phyloP scores from a whole-genome alignment of 2,797 vertebrate species.

The Columba guinea region DNA sequence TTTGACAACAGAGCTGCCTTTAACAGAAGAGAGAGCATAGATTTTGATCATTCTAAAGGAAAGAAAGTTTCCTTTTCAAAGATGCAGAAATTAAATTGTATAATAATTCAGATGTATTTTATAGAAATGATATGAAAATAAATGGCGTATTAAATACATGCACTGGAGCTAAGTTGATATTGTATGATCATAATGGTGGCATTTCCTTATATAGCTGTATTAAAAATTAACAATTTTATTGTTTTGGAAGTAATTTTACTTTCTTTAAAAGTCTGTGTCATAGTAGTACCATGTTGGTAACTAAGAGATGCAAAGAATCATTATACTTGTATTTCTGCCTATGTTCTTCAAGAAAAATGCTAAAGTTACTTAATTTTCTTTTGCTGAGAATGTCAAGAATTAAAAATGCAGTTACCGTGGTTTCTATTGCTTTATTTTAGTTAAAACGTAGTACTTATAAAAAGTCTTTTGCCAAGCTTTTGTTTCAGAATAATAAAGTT shows the following conservation, averaged over 20 bases:
- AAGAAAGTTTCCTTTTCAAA: neutral
- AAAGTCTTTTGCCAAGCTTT: constrained; percentile 64
- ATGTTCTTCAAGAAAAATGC: neutral
- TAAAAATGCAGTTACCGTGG: constrained; percentile 43
- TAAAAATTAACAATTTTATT: neutral
- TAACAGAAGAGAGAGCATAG: neutral
- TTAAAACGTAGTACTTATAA: constrained; percentile 37
- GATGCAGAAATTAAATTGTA: neutral
- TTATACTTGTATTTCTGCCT: neutral
- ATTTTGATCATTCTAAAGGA: neutral
- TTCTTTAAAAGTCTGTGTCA: neutral
- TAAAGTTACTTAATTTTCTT: neutral
- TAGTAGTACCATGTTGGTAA: neutral
- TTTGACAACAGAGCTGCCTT: neutral
- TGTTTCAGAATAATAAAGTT: constrained; percentile 72
- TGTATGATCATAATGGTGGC: neutral
- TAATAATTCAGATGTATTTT: neutral
- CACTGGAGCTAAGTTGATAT: neutral
- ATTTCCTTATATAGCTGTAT: neutral
- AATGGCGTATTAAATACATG: neutral
- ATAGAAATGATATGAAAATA: neutral
- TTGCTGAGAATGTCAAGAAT: neutral
- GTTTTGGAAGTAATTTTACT: neutral
- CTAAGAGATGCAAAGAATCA: neutral
- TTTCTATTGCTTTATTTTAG: constrained; percentile 63